Evolutionary conservation across 2,888 invertebrate genomes (phyloP).

Genomic region (Drosophila barbarae): DNA sequence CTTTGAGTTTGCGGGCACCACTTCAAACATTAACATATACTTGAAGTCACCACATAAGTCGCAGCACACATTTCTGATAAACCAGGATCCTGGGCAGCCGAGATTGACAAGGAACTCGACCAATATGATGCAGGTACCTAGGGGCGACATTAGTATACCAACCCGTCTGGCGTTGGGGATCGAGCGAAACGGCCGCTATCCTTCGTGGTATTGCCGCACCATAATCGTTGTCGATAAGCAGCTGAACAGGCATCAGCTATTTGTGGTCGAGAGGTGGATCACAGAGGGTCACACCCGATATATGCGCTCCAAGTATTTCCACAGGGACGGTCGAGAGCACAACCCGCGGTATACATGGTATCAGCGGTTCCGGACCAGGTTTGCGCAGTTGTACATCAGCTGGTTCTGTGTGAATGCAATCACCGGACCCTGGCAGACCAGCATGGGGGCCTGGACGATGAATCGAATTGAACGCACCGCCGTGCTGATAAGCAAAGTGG

Average conservation of each 20-base stretch:
- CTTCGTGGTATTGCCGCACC: conserved; percentile 40
- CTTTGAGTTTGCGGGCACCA: conserved; percentile 39
- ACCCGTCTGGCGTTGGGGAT: conserved; percentile 37
- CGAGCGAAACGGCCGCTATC: conserved; percentile 32
- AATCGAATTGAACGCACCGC: conserved; percentile 38
- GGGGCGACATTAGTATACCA: conserved; percentile 23
- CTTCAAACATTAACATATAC: conserved; percentile 38
- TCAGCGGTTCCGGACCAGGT: conserved; percentile 3
- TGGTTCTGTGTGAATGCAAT: conserved; percentile 34
- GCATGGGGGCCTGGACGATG: conserved; percentile 10
- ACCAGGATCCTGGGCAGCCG: conserved; percentile 36
- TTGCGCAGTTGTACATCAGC: conserved; percentile 17
- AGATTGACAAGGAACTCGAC: conserved; percentile 24
- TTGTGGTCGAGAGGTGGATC: conserved; percentile 36
- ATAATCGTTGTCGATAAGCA: conserved; percentile 25
- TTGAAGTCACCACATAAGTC: conserved; percentile 18
- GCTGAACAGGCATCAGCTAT: conserved; percentile 16
- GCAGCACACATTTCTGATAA: conserved; percentile 16
- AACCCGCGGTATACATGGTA: conserved; percentile 3
- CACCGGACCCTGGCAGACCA: conserved; percentile 37
- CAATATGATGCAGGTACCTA: conserved; percentile 7
- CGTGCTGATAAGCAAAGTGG: conserved; percentile 35
- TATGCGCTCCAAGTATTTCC: conserved; percentile 21
- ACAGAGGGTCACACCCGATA: conserved; percentile 4
- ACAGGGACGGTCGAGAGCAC: rapidly evolving